phyloP scores from a whole-genome alignment of 2,888 invertebrate genomes.

The Zygogramma bicolorata region DNA sequence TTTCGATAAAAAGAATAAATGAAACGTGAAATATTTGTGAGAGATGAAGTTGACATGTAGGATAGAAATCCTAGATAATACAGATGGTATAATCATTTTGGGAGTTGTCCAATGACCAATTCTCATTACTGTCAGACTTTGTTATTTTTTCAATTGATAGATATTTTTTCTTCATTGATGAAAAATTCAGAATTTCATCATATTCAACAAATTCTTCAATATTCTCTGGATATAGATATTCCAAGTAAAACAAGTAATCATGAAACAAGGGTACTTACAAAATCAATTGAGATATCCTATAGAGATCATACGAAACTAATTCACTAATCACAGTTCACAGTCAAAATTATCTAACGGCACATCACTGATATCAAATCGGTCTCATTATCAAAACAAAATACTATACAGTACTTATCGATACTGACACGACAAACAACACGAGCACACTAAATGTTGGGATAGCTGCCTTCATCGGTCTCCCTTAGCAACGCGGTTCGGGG shows the following conservation, averaged over 20 bases:
- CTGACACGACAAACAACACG: conserved; percentile 64
- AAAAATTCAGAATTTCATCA: too few relatives aligned
- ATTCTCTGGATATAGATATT: background rate
- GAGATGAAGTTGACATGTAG: too few relatives aligned
- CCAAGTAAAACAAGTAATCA: background rate
- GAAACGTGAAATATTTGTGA: too few relatives aligned
- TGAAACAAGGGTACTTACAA: conserved; percentile 26
- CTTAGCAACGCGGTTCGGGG: conserved; percentile 65
- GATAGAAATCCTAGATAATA: too few relatives aligned
- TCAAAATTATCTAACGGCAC: conserved; percentile 38
- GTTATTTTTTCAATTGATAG: too few relatives aligned
- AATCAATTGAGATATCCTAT: conserved; percentile 39
- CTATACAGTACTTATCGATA: conserved; percentile 52
- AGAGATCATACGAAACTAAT: conserved; percentile 40
- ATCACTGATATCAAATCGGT: conserved; percentile 43
- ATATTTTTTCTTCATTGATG: too few relatives aligned
- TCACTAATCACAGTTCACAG: conserved; percentile 54
- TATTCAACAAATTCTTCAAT: too few relatives aligned
- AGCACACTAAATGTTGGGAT: conserved; percentile 65
- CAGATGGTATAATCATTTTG: too few relatives aligned
- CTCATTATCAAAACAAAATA: conserved; percentile 51
- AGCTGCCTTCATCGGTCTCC: conserved; percentile 65
- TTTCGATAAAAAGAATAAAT: too few relatives aligned
- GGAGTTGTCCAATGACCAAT: too few relatives aligned
- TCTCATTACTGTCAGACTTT: too few relatives aligned